phyloP scores from a whole-genome alignment of 2,113 vertebrate species.

The Struthio camelus region DNA sequence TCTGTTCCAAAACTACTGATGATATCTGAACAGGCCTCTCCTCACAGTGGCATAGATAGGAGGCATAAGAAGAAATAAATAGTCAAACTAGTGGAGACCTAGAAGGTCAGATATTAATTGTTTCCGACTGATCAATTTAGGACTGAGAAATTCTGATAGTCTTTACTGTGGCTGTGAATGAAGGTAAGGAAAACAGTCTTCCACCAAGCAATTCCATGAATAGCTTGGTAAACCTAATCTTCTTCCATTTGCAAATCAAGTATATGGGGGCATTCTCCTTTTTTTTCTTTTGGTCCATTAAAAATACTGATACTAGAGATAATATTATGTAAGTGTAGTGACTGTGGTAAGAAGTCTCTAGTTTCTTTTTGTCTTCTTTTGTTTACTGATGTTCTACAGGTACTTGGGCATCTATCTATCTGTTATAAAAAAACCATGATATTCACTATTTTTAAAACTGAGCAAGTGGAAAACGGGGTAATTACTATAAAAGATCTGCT shows the following conservation, averaged over 20 bases:
- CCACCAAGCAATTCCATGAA: neutral
- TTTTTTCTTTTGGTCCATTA: neutral
- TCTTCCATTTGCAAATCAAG: neutral
- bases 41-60: neutral
- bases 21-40: neutral
- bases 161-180: neutral
- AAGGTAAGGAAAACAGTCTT: neutral
- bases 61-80: neutral
- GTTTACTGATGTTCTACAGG: neutral
- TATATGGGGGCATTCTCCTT: neutral
- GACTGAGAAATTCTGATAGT: neutral
- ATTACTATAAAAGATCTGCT: neutral
- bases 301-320: neutral
- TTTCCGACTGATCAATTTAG: neutral
- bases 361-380: neutral
- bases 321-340: neutral
- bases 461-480: neutral
- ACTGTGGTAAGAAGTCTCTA: neutral
- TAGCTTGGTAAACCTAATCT: neutral
- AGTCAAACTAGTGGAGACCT: neutral
- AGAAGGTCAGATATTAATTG: neutral
- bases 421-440: neutral
- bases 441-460: neutral
- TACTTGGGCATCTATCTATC: neutral
- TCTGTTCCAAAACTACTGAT: neutral